Conservation (phyloP, 2,113 vertebrate genomes). For the Scomber colias region DNA sequence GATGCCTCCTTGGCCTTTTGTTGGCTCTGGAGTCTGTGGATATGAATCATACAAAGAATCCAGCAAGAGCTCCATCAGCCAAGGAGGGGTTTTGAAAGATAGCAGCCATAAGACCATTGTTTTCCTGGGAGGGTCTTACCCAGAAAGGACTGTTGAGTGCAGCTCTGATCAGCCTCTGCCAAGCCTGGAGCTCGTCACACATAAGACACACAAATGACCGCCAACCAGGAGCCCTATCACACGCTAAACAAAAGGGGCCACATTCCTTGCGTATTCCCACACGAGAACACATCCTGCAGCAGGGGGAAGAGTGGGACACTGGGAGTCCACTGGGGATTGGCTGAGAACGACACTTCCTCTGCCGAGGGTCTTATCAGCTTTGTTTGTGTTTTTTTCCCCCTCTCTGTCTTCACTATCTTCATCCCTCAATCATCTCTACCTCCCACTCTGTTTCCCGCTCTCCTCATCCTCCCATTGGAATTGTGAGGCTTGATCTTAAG, state of each 20-base stretch:
- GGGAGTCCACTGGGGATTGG: slow-evolving; percentile 74
- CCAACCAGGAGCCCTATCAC: slow-evolving; percentile 75
- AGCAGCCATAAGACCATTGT: slow-evolving; percentile 61
- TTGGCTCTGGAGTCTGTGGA: slow-evolving; percentile 28
- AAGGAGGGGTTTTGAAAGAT: slow-evolving; percentile 64
- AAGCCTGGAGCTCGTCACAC: slow-evolving; percentile 76
- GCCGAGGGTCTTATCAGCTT: slow-evolving; percentile 78
- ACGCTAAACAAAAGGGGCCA: slow-evolving; percentile 81
- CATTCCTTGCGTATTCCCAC: slow-evolving; percentile 84
- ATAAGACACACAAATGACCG: slow-evolving; percentile 68
- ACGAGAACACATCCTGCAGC: slow-evolving; percentile 80
- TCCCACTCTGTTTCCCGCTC: slow-evolving; percentile 55
- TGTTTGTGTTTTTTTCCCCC: slow-evolving; percentile 57
- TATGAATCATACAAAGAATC: slow-evolving; percentile 23
- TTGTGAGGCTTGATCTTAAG: slow-evolving; percentile 43
- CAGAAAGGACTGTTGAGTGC: slow-evolving; percentile 68
- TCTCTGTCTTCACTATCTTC: slow-evolving; percentile 53
- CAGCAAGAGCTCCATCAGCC: slow-evolving; percentile 23
- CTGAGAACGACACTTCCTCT: slow-evolving; percentile 81
- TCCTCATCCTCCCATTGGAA: slow-evolving; percentile 52
- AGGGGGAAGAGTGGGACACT: slow-evolving; percentile 75
- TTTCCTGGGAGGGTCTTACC: slow-evolving; percentile 71
- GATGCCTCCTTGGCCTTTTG: slow-evolving; percentile 9
- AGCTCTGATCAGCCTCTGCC: slow-evolving; percentile 65
- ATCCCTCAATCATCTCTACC: slow-evolving; percentile 58